These are phyloP conservation scores for Mustela lutreola DNA, from an alignment of 2,113 vertebrate genomes.

Conservation along the genomic window DNA sequence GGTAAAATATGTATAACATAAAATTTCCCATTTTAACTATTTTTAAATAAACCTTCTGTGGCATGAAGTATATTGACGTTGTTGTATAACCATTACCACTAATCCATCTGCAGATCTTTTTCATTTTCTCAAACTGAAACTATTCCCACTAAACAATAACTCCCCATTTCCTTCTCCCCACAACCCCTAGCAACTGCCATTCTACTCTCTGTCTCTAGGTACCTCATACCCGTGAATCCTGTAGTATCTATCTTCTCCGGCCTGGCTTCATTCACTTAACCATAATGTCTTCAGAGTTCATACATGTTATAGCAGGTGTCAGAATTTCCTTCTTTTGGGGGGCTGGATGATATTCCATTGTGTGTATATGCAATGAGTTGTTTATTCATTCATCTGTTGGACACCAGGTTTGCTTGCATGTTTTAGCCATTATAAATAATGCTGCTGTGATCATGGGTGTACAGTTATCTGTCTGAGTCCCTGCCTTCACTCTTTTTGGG, in stretches of 20 bases:
- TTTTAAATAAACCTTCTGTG: background rate
- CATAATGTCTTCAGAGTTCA: background rate
- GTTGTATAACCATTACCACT: background rate
- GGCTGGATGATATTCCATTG: background rate
- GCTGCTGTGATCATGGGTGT: background rate
- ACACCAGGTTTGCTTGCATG: background rate
- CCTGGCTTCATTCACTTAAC: background rate
- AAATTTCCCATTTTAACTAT: background rate
- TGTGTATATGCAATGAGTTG: background rate
- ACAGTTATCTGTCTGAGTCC: background rate
- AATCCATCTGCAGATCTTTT: background rate
- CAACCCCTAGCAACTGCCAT: background rate
- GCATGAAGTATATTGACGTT: background rate
- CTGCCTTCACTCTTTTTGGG: background rate
- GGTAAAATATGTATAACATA: background rate
- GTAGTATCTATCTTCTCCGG: background rate
- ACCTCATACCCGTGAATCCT: background rate
- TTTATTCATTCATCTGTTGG: background rate
- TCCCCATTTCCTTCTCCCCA: background rate
- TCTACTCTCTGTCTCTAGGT: background rate
- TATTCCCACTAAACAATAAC: background rate
- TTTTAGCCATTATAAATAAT: background rate
- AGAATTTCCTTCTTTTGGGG: conserved; percentile 25
- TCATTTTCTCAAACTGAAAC: conserved; percentile 13
- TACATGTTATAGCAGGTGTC: background rate